These are phyloP conservation scores for Drosophila ustulata DNA, from an alignment of 2,888 invertebrate species.

Conservation along the genomic window DNA sequence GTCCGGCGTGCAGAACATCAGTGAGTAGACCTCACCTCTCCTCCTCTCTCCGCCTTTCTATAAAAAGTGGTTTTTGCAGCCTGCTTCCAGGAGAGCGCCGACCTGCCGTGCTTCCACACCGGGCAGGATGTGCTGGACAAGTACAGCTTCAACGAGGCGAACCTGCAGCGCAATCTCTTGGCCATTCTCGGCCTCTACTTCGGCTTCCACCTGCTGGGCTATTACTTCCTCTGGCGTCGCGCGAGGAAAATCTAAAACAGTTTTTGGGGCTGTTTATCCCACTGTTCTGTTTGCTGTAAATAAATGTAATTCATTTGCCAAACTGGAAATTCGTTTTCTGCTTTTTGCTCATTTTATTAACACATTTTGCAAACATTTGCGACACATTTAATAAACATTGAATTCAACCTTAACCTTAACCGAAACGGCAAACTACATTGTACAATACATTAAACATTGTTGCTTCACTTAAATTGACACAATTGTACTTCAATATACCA, in stretches of 20 bases:
- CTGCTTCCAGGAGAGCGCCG: slow-evolving; percentile 87
- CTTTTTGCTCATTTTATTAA: slow-evolving; percentile 49
- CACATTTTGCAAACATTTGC: slow-evolving; percentile 64
- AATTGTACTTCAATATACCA: slow-evolving; percentile 45
- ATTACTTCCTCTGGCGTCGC: slow-evolving; percentile 88
- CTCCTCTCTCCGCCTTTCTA: not conserved
- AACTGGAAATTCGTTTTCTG: not conserved
- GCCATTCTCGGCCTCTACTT: slow-evolving; percentile 89
- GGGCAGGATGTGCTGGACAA: slow-evolving; percentile 90
- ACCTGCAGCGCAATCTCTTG: slow-evolving; percentile 88
- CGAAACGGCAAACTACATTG: slow-evolving; percentile 47
- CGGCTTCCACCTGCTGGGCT: slow-evolving; percentile 90
- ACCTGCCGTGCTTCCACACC: slow-evolving; percentile 90
- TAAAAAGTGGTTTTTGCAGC: slow-evolving; percentile 84
- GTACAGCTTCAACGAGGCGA: slow-evolving; percentile 89
- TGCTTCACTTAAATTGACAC: slow-evolving; percentile 60
- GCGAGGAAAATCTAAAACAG: slow-evolving; percentile 86
- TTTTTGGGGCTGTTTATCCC: slow-evolving; percentile 23
- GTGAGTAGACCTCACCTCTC: slow-evolving; percentile 62
- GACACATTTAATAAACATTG: slow-evolving; percentile 57
- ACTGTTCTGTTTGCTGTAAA: slow-evolving; percentile 47
- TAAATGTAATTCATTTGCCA: slow-evolving; percentile 40
- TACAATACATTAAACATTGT: slow-evolving; percentile 34
- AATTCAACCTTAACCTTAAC: slow-evolving; percentile 46
- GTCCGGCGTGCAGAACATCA: slow-evolving; percentile 88